Conservation (phyloP, 2,888 invertebrate genomes). For the Caenorhabditis angaria region DNA sequence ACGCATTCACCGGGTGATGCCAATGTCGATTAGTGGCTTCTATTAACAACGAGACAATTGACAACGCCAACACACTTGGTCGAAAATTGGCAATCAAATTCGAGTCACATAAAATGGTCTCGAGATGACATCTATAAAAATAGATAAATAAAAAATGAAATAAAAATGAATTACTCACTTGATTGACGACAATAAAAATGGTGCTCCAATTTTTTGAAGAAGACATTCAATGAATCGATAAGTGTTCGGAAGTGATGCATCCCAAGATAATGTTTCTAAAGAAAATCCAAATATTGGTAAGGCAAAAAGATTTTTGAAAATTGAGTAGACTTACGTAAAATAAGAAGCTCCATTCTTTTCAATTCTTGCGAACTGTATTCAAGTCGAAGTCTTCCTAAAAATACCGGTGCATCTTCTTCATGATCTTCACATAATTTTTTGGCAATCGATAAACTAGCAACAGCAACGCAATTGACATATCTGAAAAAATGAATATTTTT, state of each 20-base stretch:
- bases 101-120: conserved; percentile 47
- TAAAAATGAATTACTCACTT: conserved; percentile 22
- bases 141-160: neutral
- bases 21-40: conserved; percentile 49
- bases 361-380: conserved; percentile 51
- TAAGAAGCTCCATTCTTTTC: conserved; percentile 55
- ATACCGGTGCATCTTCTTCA: conserved; percentile 47
- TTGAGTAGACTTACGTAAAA: conserved; percentile 34
- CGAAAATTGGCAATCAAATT: conserved; percentile 40
- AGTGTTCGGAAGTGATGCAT: conserved; percentile 52
- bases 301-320: neutral
- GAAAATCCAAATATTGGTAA: neutral
- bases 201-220: conserved; percentile 41
- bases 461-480: conserved; percentile 55
- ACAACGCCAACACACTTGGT: conserved; percentile 45
- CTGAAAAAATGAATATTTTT: too few species aligned
- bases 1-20: conserved; percentile 40
- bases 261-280: conserved; percentile 49
- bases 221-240: conserved; percentile 53
- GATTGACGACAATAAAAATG: conserved; percentile 43
- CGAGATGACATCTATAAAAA: conserved; percentile 44
- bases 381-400: conserved; percentile 46
- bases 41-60: conserved; percentile 45
- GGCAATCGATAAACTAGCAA: conserved; percentile 53
- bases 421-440: conserved; percentile 57